Evolutionary conservation across 2,888 invertebrate genomes (phyloP).

Genomic region (Sphecodes monilicornis): DNA sequence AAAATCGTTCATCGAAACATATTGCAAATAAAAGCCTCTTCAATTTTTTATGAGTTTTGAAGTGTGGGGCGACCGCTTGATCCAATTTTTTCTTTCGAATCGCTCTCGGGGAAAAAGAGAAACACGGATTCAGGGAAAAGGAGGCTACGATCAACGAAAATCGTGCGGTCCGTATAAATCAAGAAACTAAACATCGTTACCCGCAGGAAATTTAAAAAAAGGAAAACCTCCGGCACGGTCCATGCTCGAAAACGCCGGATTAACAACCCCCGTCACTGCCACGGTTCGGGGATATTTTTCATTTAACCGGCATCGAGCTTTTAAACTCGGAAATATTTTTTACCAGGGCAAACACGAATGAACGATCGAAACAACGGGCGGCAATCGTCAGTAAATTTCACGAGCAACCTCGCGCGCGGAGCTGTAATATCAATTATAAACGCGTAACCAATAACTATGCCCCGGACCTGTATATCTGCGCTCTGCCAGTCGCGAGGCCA

Average conservation of each 20-base stretch:
- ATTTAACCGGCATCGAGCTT: slow-evolving; percentile 54
- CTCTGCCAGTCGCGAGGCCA: slow-evolving; percentile 39
- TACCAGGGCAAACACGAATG: slow-evolving; percentile 52
- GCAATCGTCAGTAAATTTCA: slow-evolving; percentile 70
- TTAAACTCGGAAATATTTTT: slow-evolving; percentile 64
- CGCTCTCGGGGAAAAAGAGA: background rate
- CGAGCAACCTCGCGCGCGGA: slow-evolving; percentile 41
- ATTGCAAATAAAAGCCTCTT: background rate
- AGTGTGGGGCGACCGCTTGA: background rate
- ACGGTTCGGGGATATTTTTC: slow-evolving; percentile 43
- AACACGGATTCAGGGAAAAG: background rate
- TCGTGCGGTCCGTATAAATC: slow-evolving; percentile 5
- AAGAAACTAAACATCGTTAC: background rate
- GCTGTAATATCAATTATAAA: slow-evolving; percentile 71
- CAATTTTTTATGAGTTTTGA: background rate
- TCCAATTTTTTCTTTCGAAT: background rate
- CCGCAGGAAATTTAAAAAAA: slow-evolving; percentile 14
- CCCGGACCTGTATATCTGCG: slow-evolving; percentile 32
- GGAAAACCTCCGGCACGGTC: slow-evolving; percentile 7
- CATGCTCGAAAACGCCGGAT: slow-evolving; percentile 47
- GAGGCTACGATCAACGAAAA: background rate
- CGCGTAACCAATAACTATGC: slow-evolving; percentile 70
- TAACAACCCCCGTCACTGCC: slow-evolving; percentile 47
- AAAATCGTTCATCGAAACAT: background rate
- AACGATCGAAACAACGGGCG: slow-evolving; percentile 63